Evolutionary conservation across 1,140 invertebrate species (phyloP).

Genomic region (Rhopalosiphum maidis): DNA sequence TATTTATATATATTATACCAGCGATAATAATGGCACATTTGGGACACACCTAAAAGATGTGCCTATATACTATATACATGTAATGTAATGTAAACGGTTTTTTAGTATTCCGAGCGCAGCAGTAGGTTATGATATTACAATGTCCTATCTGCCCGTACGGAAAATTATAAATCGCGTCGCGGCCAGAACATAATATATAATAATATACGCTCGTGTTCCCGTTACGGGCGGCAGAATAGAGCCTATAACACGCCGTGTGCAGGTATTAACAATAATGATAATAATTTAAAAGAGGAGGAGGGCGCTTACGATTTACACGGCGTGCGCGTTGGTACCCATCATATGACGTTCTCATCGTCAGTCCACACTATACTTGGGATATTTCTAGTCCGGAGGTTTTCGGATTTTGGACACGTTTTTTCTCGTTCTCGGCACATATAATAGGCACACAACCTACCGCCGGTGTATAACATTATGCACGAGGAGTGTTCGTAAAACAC

Average conservation of each 20-base stretch:
- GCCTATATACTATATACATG: too few species aligned
- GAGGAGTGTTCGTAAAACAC: background rate
- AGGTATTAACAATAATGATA: background rate
- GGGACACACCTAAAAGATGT: slow-evolving; percentile 8
- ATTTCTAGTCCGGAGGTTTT: background rate
- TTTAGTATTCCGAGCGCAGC: slow-evolving; percentile 34
- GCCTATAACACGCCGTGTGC: too few species aligned
- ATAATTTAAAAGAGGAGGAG: background rate
- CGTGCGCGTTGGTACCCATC: too few species aligned
- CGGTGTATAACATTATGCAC: too few species aligned
- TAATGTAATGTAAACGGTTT: background rate
- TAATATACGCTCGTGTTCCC: background rate
- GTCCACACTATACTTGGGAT: background rate
- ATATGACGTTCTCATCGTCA: too few species aligned
- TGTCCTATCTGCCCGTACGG: background rate
- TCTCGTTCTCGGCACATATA: background rate
- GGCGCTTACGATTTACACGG: too few species aligned
- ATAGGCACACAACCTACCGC: background rate
- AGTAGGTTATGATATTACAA: background rate
- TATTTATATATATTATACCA: background rate
- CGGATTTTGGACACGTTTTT: background rate
- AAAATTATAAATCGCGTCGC: background rate
- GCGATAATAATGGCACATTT: slow-evolving; percentile 7
- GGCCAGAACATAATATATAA: background rate
- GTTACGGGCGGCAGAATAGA: background rate